These are phyloP conservation scores for Butastur rufipennis DNA, from an alignment of 2,113 vertebrate species.

Conservation along the genomic window DNA sequence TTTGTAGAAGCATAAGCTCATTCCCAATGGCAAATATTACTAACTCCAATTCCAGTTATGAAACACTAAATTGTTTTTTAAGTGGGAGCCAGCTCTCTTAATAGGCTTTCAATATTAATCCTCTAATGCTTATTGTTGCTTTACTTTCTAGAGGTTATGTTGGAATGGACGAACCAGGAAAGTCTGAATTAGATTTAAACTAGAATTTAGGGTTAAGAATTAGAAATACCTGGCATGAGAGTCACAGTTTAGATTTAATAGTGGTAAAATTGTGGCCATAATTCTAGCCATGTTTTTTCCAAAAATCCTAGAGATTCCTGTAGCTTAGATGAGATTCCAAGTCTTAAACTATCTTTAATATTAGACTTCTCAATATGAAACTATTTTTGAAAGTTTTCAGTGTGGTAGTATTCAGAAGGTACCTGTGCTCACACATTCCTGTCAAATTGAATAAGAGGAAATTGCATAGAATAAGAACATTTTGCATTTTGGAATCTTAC, in stretches of 20 bases:
- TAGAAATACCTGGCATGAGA: background rate
- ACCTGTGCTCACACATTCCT: background rate
- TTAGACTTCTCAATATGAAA: background rate
- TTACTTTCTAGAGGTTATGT: background rate
- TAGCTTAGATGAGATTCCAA: background rate
- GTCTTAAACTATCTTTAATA: background rate
- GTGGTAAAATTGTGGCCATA: background rate
- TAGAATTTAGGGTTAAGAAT: background rate
- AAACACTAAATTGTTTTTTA: conserved; percentile 45
- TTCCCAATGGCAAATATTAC: conserved; percentile 26
- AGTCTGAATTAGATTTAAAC: background rate
- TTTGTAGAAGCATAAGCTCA: background rate
- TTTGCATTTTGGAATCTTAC: background rate
- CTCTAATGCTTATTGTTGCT: background rate
- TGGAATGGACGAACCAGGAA: background rate
- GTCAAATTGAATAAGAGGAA: background rate
- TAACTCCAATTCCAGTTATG: conserved; percentile 18
- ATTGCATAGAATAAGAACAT: background rate
- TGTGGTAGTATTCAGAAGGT: background rate
- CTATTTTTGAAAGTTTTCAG: background rate
- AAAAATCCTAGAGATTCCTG: background rate
- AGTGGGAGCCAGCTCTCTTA: background rate
- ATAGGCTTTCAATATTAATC: conserved; percentile 6
- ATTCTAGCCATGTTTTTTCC: background rate
- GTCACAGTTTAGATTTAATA: background rate